Conservation (phyloP, 2,797 vertebrate genomes). For the Danio choprae region DNA sequence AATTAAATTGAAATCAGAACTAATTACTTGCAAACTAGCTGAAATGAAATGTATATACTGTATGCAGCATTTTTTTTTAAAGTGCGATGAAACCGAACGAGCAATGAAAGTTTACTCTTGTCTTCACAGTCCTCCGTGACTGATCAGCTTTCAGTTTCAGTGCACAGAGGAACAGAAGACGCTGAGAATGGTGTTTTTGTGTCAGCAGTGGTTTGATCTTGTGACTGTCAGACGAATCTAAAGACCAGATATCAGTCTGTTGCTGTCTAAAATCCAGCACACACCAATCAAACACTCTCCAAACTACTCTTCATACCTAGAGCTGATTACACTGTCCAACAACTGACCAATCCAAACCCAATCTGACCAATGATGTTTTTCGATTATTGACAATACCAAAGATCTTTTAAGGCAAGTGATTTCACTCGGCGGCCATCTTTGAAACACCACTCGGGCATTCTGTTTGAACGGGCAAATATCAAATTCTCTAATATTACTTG, state of each 20-base stretch:
- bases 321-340: neutral
- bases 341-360: neutral
- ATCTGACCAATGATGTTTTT: neutral
- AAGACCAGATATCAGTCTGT: neutral
- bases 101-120: neutral
- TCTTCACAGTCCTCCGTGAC: neutral
- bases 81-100: neutral
- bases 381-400: no score
- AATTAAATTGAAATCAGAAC: neutral
- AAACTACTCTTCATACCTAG: neutral
- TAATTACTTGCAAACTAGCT: neutral
- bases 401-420: no score
- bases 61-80: no score
- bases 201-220: conserved; percentile 12
- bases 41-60: no score
- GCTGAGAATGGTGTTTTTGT: neutral
- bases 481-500: no score
- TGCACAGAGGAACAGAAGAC: conserved; percentile 18
- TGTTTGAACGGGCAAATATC: no score
- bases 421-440: no score
- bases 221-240: neutral
- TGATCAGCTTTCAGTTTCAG: conserved; percentile 25
- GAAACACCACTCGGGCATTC: no score
- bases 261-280: neutral
- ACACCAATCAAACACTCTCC: neutral